Percentiles rank a stretch among this genome's conserved stretches.
Conservation (phyloP, 1,140 invertebrate genomes). For the Parasteatoda tepidariorum region DNA sequence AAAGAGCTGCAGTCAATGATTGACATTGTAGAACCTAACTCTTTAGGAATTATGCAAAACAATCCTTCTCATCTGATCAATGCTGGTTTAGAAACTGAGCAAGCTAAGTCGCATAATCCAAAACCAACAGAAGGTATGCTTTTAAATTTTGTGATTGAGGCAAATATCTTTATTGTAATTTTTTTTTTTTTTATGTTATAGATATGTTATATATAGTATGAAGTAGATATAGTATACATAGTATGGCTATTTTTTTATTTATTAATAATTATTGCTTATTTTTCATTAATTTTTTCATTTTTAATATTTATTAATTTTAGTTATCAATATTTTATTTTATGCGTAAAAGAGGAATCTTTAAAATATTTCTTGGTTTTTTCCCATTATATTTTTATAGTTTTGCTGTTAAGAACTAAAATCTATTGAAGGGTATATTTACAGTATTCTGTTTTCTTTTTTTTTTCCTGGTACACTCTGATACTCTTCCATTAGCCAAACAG, state of each 20-base stretch:
- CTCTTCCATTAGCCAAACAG: no score
- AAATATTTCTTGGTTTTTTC: no score
- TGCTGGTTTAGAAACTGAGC: background rate
- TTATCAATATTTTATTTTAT: no score
- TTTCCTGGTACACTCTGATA: no score
- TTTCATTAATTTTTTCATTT: background rate
- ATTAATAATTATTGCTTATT: background rate
- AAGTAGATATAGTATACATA: background rate
- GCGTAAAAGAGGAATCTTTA: no score
- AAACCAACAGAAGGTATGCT: background rate
- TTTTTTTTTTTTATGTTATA: background rate
- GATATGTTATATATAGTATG: background rate
- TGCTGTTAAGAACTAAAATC: no score
- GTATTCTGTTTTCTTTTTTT: no score
- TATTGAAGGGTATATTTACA: no score
- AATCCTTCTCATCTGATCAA: background rate
- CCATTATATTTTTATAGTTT: no score
- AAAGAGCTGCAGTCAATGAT: conserved; percentile 34
- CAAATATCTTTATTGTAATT: background rate
- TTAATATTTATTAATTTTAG: no score
- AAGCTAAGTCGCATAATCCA: background rate
- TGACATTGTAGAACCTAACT: background rate
- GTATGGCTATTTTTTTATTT: background rate
- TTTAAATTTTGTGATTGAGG: no score
- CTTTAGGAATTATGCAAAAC: conserved; percentile 3